These are phyloP conservation scores for Hoplodrina ambigua DNA, from an alignment of 2,888 invertebrate species.

Conservation along the genomic window DNA sequence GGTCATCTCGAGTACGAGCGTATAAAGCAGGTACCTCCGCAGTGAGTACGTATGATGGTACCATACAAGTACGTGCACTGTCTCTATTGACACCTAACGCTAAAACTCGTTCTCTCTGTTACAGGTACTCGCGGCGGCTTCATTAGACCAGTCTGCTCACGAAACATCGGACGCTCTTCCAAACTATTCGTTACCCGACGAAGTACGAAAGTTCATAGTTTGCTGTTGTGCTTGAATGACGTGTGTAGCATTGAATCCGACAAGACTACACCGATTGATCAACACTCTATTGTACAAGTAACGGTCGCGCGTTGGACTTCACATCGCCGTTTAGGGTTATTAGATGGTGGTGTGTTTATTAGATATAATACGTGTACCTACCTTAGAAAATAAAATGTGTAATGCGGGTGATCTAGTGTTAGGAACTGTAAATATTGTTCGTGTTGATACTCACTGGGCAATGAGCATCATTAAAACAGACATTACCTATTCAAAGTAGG, in stretches of 20 bases:
- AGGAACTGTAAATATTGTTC: not conserved
- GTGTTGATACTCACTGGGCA: not conserved
- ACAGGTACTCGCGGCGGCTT: conserved; percentile 64
- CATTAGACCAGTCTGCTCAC: conserved; percentile 32
- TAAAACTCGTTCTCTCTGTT: conserved; percentile 59
- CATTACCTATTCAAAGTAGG: not conserved
- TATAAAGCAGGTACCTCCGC: not conserved
- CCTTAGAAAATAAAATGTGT: not conserved
- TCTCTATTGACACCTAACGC: conserved; percentile 45
- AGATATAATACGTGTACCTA: not conserved
- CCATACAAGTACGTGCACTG: conserved; percentile 2
- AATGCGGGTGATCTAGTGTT: not conserved
- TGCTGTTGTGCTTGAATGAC: not conserved
- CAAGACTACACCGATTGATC: conserved; percentile 47
- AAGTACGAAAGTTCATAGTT: conserved; percentile 24
- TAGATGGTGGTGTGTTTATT: not conserved
- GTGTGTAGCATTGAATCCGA: conserved; percentile 27
- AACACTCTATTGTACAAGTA: conserved; percentile 62
- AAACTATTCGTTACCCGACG: conserved; percentile 52
- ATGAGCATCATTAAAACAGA: not conserved
- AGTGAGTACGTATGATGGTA: not conserved
- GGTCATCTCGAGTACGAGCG: conserved; percentile 32
- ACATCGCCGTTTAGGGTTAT: conserved; percentile 42
- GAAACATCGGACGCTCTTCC: conserved; percentile 29
- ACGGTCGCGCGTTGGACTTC: conserved; percentile 38